Evolutionary conservation across 2,888 invertebrate genomes (phyloP).

Genomic region (Xylota sylvarum): DNA sequence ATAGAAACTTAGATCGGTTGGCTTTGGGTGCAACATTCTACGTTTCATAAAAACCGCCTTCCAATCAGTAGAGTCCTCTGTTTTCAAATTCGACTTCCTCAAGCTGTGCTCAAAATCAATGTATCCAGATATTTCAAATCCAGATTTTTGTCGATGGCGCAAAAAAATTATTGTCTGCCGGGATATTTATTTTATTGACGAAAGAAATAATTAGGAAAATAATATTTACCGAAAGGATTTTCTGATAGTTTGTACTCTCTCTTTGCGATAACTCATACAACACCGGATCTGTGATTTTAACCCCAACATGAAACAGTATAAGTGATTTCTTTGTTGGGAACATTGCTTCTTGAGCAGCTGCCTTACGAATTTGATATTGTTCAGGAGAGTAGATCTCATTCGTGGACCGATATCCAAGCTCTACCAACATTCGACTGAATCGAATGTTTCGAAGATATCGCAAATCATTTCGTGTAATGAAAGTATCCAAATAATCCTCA

Average conservation of each 20-base stretch:
- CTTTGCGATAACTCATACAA: slow-evolving; percentile 89
- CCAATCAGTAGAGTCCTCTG: slow-evolving; percentile 87
- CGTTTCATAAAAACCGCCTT: slow-evolving; percentile 89
- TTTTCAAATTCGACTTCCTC: slow-evolving; percentile 77
- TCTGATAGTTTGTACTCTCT: slow-evolving; percentile 90
- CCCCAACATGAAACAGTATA: slow-evolving; percentile 87
- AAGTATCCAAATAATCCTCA: slow-evolving; percentile 93
- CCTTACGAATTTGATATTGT: slow-evolving; percentile 87
- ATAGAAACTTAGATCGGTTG: slow-evolving; percentile 89
- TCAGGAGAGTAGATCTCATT: slow-evolving; percentile 88
- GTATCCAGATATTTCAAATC: slow-evolving; percentile 93
- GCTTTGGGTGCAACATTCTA: slow-evolving; percentile 88
- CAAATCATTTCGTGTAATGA: slow-evolving; percentile 90
- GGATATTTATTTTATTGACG: neutral
- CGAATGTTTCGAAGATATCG: slow-evolving; percentile 90
- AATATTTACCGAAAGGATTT: slow-evolving; percentile 88
- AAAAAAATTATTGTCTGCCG: slow-evolving; percentile 92
- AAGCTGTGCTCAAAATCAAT: slow-evolving; percentile 89
- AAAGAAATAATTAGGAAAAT: neutral
- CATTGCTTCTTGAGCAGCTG: slow-evolving; percentile 87
- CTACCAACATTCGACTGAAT: slow-evolving; percentile 89
- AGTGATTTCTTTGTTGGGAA: slow-evolving; percentile 87
- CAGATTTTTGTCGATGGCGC: slow-evolving; percentile 88
- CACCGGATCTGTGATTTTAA: slow-evolving; percentile 87
- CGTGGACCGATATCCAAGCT: slow-evolving; percentile 90